Evolutionary conservation across 2,113 vertebrate species (phyloP).

Genomic region (Siniperca knerii): DNA sequence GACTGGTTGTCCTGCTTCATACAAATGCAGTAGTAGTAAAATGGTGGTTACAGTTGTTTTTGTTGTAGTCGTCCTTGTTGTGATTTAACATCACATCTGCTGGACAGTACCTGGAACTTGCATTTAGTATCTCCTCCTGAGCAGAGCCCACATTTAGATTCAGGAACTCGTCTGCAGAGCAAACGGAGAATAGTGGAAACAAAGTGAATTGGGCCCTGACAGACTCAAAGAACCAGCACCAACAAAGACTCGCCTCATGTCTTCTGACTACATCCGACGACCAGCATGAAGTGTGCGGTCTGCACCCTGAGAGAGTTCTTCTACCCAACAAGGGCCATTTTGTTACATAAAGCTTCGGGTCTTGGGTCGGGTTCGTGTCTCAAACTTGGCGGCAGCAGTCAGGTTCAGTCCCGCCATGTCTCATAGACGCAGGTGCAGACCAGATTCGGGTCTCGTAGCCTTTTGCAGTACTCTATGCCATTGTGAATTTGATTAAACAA

Average conservation of each 20-base stretch:
- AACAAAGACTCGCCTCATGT: background rate
- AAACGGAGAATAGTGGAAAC: no score
- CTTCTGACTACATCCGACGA: background rate
- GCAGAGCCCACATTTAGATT: background rate
- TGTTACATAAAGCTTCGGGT: background rate
- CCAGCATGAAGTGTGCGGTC: background rate
- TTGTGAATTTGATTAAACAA: background rate
- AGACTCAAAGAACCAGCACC: background rate
- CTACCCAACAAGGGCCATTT: no score
- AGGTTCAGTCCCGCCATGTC: background rate
- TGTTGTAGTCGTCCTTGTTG: background rate
- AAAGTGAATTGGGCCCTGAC: background rate
- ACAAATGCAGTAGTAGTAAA: background rate
- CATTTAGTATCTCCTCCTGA: background rate
- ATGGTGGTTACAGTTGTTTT: background rate
- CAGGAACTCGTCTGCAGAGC: background rate
- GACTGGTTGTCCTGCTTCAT: background rate
- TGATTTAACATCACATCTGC: background rate
- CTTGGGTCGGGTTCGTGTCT: background rate
- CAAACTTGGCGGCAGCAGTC: background rate
- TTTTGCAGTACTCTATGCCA: no score
- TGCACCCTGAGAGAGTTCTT: background rate
- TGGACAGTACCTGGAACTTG: background rate
- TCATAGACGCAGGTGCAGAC: background rate
- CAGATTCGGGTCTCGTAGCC: background rate